Evolutionary conservation across 2,888 invertebrate genomes (phyloP), one percentile per base, ranked within the genome.

Genomic region (Lampropteryx suffumata): DNA sequence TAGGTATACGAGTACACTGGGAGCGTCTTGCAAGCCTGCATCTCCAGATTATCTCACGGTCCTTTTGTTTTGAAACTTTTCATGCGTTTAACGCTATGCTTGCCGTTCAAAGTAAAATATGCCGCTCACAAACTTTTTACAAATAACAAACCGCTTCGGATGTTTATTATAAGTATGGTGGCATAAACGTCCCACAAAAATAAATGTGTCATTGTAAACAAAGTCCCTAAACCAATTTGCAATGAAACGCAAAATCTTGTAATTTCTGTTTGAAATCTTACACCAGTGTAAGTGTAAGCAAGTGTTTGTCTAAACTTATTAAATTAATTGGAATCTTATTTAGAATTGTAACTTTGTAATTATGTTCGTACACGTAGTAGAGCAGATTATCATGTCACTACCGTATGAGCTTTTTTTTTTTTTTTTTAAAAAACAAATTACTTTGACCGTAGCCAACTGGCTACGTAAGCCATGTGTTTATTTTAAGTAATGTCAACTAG

Each of bases 141-240:
- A 53, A 51, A 58, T 59, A 67, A 65, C 64, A 48, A 55, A 65
- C 55, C 59, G 59, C 49, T 59, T 57, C 63, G 58, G 55, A 65
- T 64, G 57, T 58, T 44, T 27, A 50, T 26, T 10, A 30, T 17
- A 41, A 51, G 28, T 27, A 28, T 30, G 36, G 14, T 26, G 4
- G 27, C 27, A 35, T 37, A 45, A 44, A 13, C 36, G 27, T 12
- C 26, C 10, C 8, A 40, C 27, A 41, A 35, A 40, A 50, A 50
- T 29, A 34, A 28, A 39, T 33, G 24, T 24, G 9, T 40, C 12
- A 27, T 26, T 10, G 7, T 36, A 29, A 46, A 17, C 11, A 33
- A 39, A 39, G 1, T 17, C 10, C 14, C 17, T 10, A 28, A 21
- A 32, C 34, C 3, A 28, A 40, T 24, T 34, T 29, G n/a, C n/a